Evolutionary conservation across 2,888 invertebrate genomes (phyloP).

Genomic region (Eupithecia vulgata): DNA sequence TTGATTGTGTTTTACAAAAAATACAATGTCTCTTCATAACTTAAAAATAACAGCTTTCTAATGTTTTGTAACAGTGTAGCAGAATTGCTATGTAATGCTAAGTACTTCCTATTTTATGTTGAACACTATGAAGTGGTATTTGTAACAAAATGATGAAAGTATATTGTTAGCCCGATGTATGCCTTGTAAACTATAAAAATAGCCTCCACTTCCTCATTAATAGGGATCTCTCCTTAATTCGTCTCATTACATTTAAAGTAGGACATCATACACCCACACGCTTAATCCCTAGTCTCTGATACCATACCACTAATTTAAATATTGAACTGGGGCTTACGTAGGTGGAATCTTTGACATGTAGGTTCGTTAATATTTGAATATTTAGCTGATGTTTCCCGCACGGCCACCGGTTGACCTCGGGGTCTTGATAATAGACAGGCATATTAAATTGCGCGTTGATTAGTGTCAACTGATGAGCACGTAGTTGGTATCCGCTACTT

Average conservation of each 20-base stretch:
- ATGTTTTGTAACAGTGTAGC: conserved; percentile 11
- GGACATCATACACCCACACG: conserved; percentile 29
- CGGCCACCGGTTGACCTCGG: conserved; percentile 42
- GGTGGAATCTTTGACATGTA: conserved; percentile 4
- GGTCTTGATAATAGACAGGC: conserved; percentile 44
- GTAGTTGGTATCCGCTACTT: conserved; percentile 59
- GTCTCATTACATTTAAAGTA: conserved; percentile 24
- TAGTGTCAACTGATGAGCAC: conserved; percentile 57
- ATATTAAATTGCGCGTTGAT: conserved; percentile 49
- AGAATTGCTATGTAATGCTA: background rate
- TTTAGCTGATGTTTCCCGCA: conserved; percentile 32
- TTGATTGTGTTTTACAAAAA: conserved; percentile 14
- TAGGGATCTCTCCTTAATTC: conserved; percentile 20
- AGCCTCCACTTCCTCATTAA: conserved; percentile 12
- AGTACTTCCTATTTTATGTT: background rate
- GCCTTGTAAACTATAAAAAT: background rate
- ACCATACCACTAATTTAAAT: conserved; percentile 9
- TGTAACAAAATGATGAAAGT: background rate
- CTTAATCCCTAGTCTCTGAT: conserved; percentile 12
- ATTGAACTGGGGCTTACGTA: background rate
- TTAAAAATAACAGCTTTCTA: conserved; percentile 19
- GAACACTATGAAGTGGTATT: background rate
- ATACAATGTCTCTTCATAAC: conserved; percentile 11
- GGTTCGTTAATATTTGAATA: conserved; percentile 29
- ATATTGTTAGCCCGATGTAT: background rate